Conservation (phyloP, 2,113 vertebrate genomes). For the Camelus dromedarius region DNA sequence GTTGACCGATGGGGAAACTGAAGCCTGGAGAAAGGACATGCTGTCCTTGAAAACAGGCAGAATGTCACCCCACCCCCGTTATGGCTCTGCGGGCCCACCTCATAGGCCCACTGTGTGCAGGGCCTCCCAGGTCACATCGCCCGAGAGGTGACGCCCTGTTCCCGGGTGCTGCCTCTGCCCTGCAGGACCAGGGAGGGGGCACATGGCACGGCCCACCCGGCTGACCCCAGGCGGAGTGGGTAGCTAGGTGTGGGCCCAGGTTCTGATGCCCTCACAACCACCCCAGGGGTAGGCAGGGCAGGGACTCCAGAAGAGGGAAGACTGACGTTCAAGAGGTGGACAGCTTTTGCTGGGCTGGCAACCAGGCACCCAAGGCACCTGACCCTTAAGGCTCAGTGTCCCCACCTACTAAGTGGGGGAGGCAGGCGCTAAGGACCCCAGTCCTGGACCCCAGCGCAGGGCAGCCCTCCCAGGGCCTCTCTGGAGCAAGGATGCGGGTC, state of each 20-base stretch:
- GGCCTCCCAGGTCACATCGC: too few species aligned
- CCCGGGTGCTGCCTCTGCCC: not conserved
- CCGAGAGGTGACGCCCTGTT: not conserved
- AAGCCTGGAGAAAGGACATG: not conserved
- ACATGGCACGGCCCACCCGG: too few species aligned
- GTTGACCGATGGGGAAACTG: not conserved
- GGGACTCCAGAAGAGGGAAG: not conserved
- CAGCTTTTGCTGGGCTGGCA: not conserved
- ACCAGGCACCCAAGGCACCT: not conserved
- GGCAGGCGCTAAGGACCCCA: not conserved
- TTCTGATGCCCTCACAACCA: too few species aligned
- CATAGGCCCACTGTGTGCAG: accelerated
- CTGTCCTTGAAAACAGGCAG: not conserved
- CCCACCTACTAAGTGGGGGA: not conserved
- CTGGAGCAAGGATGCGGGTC: not conserved
- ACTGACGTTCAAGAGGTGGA: too few species aligned
- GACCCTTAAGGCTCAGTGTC: not conserved
- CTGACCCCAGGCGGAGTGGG: not conserved
- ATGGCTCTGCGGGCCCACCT: not conserved
- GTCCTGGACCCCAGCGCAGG: not conserved
- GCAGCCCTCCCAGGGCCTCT: not conserved
- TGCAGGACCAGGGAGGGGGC: not conserved
- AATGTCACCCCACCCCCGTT: too few species aligned
- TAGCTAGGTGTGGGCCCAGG: not conserved
- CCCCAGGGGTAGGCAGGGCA: too few species aligned